A percentile compares a stretch with the other conserved stretches of the same genome.
Conservation (phyloP, 2,113 vertebrate species). For the Vimba vimba region DNA sequence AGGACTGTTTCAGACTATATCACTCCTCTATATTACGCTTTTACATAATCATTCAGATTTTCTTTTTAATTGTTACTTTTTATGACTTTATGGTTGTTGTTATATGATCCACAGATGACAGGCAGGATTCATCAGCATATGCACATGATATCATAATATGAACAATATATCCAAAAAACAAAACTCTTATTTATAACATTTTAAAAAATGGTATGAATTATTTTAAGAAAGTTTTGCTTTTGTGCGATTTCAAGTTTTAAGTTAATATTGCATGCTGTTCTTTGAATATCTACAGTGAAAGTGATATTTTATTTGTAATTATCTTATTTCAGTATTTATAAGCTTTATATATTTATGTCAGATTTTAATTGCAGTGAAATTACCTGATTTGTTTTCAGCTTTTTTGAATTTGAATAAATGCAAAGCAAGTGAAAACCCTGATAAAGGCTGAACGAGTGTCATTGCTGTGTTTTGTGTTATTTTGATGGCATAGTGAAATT, state of each 20-base stretch:
- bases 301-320: not conserved
- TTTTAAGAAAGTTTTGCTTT: not conserved
- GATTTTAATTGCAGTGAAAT: not conserved
- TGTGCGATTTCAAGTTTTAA: not conserved
- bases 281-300: not conserved
- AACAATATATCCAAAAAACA: no score
- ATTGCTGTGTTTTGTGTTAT: not conserved
- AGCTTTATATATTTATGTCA: not conserved
- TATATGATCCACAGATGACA: constrained; percentile 9
- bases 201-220: not conserved
- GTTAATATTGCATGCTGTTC: not conserved
- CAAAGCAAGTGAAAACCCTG: constrained; percentile 9
- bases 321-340: not conserved
- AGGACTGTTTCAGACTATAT: not conserved
- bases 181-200: not conserved
- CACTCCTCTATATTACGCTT: not conserved
- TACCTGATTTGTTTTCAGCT: constrained; percentile 1
- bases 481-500: not conserved
- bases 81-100: not conserved
- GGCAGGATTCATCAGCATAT: not conserved
- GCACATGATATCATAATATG: not conserved
- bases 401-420: constrained; percentile 31
- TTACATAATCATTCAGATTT: not conserved
- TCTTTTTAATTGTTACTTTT: not conserved
- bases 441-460: not conserved